Evolutionary conservation across 2,888 invertebrate genomes (phyloP), one percentile per base, ranked within the genome.

Genomic region (Carterocephalus palaemon): DNA sequence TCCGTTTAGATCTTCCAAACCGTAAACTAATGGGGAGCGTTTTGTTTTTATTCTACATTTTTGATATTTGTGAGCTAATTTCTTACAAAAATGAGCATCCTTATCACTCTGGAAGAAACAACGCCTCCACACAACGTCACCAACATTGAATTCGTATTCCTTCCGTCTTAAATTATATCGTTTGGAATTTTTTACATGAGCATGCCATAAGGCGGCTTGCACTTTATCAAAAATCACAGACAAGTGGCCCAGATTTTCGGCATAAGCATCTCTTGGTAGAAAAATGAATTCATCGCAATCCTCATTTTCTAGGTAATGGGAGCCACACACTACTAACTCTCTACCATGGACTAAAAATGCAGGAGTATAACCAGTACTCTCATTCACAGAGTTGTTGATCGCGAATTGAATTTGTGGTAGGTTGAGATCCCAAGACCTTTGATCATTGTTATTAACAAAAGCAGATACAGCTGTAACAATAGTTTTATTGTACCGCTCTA

Each of bases 21-120:
- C 53, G 33, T 53, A 48, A 13, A 52, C 49, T 17, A 50, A 50
- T 40, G 49, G 59, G 51, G 54, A 56, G 56, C 56, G 55, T 56
- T 62, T 37, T 28, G 8, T 49, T 33, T 32, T 48, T 39, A 36
- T 46, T 26, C 9, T 41, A 41, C 46, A 43, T 24, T 39, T 46
- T 2, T 39, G 23, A 17, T 26, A 51, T 12, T 42, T 48, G 3
- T 46, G 48, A 1, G 48, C 48, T 16, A 50, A 23, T 36, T 52
- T 52, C 7, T 39, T 39, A 8, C 23, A 33, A 9, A 41, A 49
- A 3, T 40, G 38, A 4, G 40, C 34, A 10, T 39, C 47, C 8
- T 38, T 38, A 7, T 49, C 39, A 22, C 48, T 48, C n/a, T 8
- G 31, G 1, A 36, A 26, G 9, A 38, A 50, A 3, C 38, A 36